Base-by-base conservation (phyloP, 1,140 invertebrate species). In the Tetramorium simillimum region DNA sequence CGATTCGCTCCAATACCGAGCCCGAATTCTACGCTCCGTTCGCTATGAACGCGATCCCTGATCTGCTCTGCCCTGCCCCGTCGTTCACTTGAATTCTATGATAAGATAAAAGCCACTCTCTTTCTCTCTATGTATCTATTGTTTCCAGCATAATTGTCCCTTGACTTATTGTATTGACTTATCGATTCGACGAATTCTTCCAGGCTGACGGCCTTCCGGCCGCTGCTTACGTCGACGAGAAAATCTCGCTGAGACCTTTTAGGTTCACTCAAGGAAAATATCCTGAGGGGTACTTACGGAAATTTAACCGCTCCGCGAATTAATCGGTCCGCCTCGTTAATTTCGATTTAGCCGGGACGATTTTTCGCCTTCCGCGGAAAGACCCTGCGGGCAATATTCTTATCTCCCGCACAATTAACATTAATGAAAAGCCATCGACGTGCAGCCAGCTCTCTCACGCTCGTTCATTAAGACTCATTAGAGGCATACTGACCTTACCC, bases 401-500 rank as follows among this genome's bases (percentile, higher is more conserved):
- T 73, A 87, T 90, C 88, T 49, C 60, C 49, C 69, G 46, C 28
- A 21, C 86, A 90, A 90, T 90, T 77, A 84, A 78, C 77, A 77
- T 77, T 60, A 78, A 78, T 73, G 78, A 87, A 80, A 63, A 86
- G 53, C 58, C 77, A 70, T 80, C 73, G 78, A 43, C 60, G 18
- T 56, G 51, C 63, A 76, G 75, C 56, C 28, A 73, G 82, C 62
- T 91, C 90, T 90, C 89, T 90, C 89, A 90, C 90, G 89, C 86
- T 80, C 82, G 88, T 88, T 90, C 86, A 90, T 91, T 90, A 88
- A 88, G 82, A 80, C 82, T 91, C 86, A 84, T 90, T 90, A 90
- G 58, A 63, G 58, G 65, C 85, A 62, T 40, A 81, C 77, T 85
- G 88, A 89, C 88, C 89, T 90, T 86, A 28, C 73, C 69, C 72